Percentiles rank a stretch among this genome's conserved stretches.
Conservation (phyloP, 1,140 invertebrate genomes). For the Drosophila littoralis region DNA sequence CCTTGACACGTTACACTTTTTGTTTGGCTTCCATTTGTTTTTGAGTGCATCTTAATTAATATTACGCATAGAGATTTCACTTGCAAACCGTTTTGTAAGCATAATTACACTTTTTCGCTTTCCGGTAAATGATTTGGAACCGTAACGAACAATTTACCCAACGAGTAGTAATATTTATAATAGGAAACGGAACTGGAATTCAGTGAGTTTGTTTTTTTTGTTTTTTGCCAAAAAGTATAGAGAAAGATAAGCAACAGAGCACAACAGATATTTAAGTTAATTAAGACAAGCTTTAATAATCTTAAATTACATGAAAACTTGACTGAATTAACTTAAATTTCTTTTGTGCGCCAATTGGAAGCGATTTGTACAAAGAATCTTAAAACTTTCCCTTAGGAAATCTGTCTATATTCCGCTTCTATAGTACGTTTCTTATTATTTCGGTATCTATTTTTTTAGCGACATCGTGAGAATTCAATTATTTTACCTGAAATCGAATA, state of each 20-base stretch:
- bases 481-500: no score
- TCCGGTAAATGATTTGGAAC: slow-evolving; percentile 9
- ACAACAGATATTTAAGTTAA: background rate
- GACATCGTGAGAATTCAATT: no score
- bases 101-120: slow-evolving; percentile 13
- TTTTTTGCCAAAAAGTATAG: background rate
- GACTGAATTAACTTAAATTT: no score
- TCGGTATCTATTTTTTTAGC: no score
- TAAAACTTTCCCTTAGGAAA: no score
- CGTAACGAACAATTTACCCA: slow-evolving; percentile 12
- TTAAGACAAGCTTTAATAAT: no score
- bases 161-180: background rate
- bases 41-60: slow-evolving; percentile 7
- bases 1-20: slow-evolving; percentile 63
- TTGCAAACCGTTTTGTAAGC: slow-evolving; percentile 8
- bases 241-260: background rate
- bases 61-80: slow-evolving; percentile 16
- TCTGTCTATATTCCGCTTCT: no score
- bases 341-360: no score
- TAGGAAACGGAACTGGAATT: slow-evolving; percentile 4
- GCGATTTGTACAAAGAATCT: no score
- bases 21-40: slow-evolving; percentile 35
- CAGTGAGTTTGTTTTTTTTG: background rate
- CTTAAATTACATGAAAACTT: no score
- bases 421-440: no score